A percentile compares a stretch with the other conserved stretches of the same genome.
These are phyloP conservation scores for Tenebrio molitor DNA, from an alignment of 1,140 invertebrate species.

Conservation along the genomic window DNA sequence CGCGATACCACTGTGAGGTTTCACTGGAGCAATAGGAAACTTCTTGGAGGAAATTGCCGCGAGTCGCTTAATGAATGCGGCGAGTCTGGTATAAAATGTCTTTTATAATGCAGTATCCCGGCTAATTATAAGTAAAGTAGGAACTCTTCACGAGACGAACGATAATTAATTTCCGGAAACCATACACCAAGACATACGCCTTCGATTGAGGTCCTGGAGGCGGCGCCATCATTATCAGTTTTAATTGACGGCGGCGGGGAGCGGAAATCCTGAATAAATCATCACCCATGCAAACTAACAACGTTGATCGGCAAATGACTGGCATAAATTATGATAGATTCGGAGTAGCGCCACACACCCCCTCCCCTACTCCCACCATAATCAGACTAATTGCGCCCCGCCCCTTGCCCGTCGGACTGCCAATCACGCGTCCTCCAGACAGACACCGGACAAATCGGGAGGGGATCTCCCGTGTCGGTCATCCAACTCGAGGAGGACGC, in stretches of 20 bases:
- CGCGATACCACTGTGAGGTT: neutral
- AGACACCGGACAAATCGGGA: slow-evolving; percentile 18
- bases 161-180: slow-evolving; percentile 35
- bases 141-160: slow-evolving; percentile 21
- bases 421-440: slow-evolving; percentile 5
- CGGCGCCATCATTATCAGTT: slow-evolving; percentile 27
- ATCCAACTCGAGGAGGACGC: no score
- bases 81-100: slow-evolving; percentile 13
- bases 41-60: slow-evolving; percentile 9
- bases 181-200: slow-evolving; percentile 12
- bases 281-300: slow-evolving; percentile 16
- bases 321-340: slow-evolving; percentile 39
- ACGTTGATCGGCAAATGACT: slow-evolving; percentile 36
- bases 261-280: slow-evolving; percentile 23
- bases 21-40: neutral
- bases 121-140: slow-evolving; percentile 34
- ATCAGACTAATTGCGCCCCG: slow-evolving; percentile 25
- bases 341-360: neutral
- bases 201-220: neutral
- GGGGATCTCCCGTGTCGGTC: slow-evolving; percentile 2
- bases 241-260: slow-evolving; percentile 24
- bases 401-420: neutral
- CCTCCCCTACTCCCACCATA: slow-evolving; percentile 7
- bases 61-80: slow-evolving; percentile 15
- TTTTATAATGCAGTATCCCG: slow-evolving; percentile 22